Evolutionary conservation across 2,113 vertebrate species (phyloP).

Genomic region (Origma solitaria): DNA sequence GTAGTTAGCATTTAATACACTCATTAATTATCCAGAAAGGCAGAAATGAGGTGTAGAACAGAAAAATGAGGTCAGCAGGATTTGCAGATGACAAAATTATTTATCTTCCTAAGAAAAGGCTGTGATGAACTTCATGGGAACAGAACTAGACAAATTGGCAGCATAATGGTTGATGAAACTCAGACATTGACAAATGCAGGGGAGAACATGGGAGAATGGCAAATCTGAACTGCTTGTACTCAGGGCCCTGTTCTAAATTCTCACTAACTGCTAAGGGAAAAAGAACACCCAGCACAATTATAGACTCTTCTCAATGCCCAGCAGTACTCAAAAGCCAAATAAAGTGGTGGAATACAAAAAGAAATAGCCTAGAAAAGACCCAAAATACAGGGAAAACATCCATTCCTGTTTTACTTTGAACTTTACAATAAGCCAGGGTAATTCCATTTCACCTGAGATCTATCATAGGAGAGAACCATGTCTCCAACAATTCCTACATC

Average conservation of each 20-base stretch:
- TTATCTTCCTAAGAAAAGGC: background rate
- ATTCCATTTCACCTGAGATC: background rate
- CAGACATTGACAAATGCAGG: conserved; percentile 16
- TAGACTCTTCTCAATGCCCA: background rate
- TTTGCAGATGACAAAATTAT: conserved; percentile 32
- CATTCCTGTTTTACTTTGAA: background rate
- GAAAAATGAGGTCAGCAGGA: conserved; percentile 12
- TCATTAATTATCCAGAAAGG: conserved; percentile 32
- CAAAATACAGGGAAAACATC: background rate
- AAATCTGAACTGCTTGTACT: background rate
- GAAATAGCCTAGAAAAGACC: background rate
- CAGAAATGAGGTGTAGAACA: conserved; percentile 1
- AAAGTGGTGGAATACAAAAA: background rate
- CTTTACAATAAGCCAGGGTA: background rate
- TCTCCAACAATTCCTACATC: background rate
- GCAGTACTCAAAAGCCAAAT: background rate
- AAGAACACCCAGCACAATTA: background rate
- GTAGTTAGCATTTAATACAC: background rate
- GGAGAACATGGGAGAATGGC: background rate
- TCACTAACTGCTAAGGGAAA: background rate
- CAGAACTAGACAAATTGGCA: conserved; percentile 19
- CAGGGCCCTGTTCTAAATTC: background rate
- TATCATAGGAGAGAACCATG: fast-evolving
- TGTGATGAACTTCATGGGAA: conserved; percentile 10
- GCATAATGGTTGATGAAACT: background rate